Evolutionary conservation across 2,888 invertebrate genomes (phyloP).

Genomic region (Brenthis ino): DNA sequence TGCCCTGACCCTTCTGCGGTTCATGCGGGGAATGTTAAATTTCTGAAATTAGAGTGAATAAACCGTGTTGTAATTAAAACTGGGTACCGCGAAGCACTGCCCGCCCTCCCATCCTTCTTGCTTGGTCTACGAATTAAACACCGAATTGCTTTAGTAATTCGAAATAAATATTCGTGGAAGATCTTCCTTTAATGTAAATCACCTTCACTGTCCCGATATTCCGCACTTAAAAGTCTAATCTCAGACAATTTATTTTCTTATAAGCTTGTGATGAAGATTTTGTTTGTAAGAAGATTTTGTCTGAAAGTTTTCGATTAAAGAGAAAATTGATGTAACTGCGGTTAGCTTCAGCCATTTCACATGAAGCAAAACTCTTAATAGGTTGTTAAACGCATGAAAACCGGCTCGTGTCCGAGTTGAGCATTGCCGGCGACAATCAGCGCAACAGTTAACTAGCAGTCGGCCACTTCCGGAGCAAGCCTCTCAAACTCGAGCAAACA

Average conservation of each 20-base stretch:
- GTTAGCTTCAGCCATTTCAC: conserved; percentile 13
- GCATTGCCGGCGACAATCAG: conserved; percentile 61
- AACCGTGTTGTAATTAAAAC: conserved; percentile 80
- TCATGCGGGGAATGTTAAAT: conserved; percentile 80
- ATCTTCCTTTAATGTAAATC: conserved; percentile 78
- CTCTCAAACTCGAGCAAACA: conserved; percentile 77
- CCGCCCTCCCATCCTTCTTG: conserved; percentile 80
- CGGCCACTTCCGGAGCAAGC: conserved; percentile 72
- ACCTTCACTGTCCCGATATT: conserved; percentile 77
- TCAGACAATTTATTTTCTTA: conserved; percentile 25
- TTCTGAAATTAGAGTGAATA: conserved; percentile 80
- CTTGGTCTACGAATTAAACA: conserved; percentile 80
- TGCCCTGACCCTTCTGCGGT: conserved; percentile 79
- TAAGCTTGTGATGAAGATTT: conserved; percentile 6
- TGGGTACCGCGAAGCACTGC: conserved; percentile 63
- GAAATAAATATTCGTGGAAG: conserved; percentile 76
- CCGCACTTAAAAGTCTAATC: conserved; percentile 34
- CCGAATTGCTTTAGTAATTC: conserved; percentile 80
- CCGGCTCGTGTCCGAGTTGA: conserved; percentile 34
- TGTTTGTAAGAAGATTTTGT: not conserved
- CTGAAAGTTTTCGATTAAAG: not conserved
- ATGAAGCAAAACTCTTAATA: conserved; percentile 37
- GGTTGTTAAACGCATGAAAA: conserved; percentile 41
- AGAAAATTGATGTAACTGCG: conserved; percentile 12
- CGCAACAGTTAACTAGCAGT: conserved; percentile 78